Base-by-base conservation (phyloP, 64 coral and sea anemone genomes). In the Exaiptasia diaphana region DNA sequence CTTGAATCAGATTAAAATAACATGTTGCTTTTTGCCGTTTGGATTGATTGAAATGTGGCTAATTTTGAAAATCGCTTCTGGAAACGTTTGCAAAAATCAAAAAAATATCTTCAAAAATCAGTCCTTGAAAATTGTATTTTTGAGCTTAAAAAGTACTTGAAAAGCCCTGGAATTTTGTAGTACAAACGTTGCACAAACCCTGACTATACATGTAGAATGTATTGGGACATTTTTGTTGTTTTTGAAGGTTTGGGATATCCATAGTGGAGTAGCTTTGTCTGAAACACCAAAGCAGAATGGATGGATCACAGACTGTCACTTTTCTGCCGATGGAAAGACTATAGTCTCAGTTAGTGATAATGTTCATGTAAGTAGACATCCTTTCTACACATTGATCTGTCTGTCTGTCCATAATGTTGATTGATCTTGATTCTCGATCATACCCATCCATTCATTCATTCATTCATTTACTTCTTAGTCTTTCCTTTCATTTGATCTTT, bases 341-440 rank as follows among this genome's bases (percentile, higher is more conserved):
- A 49, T 97, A 10, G 94, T 97, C 15, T 92, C 94, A 36, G 84
- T 91, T 9, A 91, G 94, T 57, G 90, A 97, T 42, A 97, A 92
- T 65, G 81, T 97, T 36, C 81, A 92, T 84, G 94, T 97, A 63
- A 70, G 31, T 13, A 32, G 6, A 31, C 24, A 60, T 10, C 25
- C 20, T 28, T 50, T 2, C 46, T 50, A 50, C 46, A 50, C 67
- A 3, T 20, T 71, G 67, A 18, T 2, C 2, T 71, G 28, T 1
- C 18, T 13, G 26, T 37, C 1, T 15, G 43, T 46, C 43, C 43
- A 15, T 46, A 6, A 6, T 6, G 6, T 15, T 3, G 7, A 21
- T 59, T 22, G 12, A 59, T 61, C 10, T 25, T 31, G 9, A 22
- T 31, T 31, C 3, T n/a, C n/a, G n/a, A n/a, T n/a, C n/a, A n/a